Conservation (phyloP, 2,797 vertebrate species). For the Caiman crocodilus region DNA sequence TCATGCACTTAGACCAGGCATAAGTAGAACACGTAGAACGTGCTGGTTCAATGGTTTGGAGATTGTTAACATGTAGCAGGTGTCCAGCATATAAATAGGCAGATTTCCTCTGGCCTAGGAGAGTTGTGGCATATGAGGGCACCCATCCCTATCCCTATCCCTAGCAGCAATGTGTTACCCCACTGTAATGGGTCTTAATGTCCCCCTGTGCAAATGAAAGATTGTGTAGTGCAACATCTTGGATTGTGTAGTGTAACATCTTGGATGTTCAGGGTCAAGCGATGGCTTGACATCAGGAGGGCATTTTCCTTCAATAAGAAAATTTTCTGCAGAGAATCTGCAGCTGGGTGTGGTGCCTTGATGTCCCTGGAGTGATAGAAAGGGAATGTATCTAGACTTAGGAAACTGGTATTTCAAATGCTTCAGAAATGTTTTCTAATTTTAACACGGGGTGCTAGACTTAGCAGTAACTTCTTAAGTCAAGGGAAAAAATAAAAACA, state of each 20-base stretch:
- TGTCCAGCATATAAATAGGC: background rate
- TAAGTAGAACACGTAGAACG: background rate
- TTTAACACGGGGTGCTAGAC: background rate
- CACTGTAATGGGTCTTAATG: background rate
- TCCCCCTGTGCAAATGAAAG: background rate
- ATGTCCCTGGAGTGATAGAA: background rate
- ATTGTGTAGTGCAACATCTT: background rate
- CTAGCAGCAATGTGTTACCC: background rate
- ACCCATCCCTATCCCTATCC: background rate
- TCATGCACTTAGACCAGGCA: background rate
- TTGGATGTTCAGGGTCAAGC: background rate
- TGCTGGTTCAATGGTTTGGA: background rate
- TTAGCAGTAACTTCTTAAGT: background rate
- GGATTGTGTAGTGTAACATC: background rate
- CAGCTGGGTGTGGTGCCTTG: background rate
- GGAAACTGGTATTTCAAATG: background rate
- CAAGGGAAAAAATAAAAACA: fast-evolving
- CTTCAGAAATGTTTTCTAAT: background rate
- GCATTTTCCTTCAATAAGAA: background rate
- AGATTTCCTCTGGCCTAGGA: background rate
- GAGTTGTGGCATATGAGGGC: background rate
- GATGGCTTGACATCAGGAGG: background rate
- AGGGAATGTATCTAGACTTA: background rate
- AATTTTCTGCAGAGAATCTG: background rate
- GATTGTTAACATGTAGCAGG: background rate